phyloP scores from a whole-genome alignment of 2,888 invertebrate genomes.

The Tetheella fluctuosa region DNA sequence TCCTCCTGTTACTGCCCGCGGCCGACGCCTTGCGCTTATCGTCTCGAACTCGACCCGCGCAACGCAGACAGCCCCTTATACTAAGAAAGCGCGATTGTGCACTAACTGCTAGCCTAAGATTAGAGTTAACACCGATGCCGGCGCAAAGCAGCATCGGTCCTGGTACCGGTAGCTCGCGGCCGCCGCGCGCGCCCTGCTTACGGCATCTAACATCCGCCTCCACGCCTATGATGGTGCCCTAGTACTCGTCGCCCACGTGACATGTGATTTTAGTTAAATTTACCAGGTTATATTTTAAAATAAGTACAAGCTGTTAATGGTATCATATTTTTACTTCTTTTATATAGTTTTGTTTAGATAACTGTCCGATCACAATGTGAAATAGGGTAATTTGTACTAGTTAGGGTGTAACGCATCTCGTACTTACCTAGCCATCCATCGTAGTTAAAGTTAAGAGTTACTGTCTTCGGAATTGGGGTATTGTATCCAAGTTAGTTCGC shows the following conservation, averaged over 20 bases:
- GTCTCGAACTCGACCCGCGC: conserved; percentile 19
- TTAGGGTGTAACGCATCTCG: neutral
- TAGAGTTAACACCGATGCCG: conserved; percentile 37
- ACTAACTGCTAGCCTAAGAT: conserved; percentile 73
- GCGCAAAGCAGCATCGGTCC: neutral
- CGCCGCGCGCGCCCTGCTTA: conserved; percentile 70
- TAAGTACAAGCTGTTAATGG: conserved; percentile 75
- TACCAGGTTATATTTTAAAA: conserved; percentile 51
- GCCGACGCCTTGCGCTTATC: conserved; percentile 50
- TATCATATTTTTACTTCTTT: conserved; percentile 42
- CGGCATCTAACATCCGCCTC: conserved; percentile 24
- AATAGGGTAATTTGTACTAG: conserved; percentile 20
- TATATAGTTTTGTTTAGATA: conserved; percentile 43
- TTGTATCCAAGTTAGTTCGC: neutral
- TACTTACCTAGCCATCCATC: conserved; percentile 11
- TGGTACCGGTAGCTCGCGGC: conserved; percentile 41
- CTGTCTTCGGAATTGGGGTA: neutral
- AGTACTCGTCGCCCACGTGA: conserved; percentile 47
- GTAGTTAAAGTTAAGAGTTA: conserved; percentile 15
- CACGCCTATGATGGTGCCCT: conserved; percentile 42
- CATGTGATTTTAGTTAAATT: conserved; percentile 80
- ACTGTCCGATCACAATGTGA: conserved; percentile 42
- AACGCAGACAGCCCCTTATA: conserved; percentile 60
- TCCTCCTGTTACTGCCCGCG: conserved; percentile 66
- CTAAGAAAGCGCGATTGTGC: conserved; percentile 65